These are phyloP conservation scores for Tetanocera ferruginea DNA, from an alignment of 2,888 invertebrate species.

Conservation along the genomic window DNA sequence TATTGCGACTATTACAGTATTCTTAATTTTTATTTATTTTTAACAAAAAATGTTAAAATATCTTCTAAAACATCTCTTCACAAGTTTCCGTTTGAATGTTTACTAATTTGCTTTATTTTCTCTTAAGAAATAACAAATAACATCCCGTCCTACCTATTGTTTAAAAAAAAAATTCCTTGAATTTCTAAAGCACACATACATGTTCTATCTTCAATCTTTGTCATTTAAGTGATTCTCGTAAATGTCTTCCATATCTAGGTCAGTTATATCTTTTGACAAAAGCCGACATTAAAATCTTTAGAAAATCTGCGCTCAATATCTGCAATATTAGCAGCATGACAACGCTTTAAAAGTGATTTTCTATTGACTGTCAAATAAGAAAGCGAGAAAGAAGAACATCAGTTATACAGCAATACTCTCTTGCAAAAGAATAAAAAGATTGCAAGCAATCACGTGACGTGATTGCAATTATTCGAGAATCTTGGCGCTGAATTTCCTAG, in stretches of 20 bases:
- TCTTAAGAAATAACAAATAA: too few species aligned
- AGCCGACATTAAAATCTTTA: neutral
- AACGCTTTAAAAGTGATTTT: constrained; percentile 20
- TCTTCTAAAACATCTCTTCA: too few species aligned
- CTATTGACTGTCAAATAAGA: constrained; percentile 21
- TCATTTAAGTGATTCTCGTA: too few species aligned
- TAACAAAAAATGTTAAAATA: too few species aligned
- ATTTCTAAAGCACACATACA: neutral
- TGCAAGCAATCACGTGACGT: constrained; percentile 3
- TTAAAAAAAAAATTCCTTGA: too few species aligned
- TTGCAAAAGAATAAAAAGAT: neutral
- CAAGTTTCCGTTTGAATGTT: too few species aligned
- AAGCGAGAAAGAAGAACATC: neutral
- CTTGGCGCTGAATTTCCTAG: neutral
- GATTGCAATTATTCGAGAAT: neutral
- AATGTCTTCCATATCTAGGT: neutral
- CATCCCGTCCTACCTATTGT: too few species aligned
- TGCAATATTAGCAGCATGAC: neutral
- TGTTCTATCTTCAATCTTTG: constrained; percentile 2
- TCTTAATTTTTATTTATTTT: too few species aligned
- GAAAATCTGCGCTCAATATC: neutral
- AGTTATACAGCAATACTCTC: neutral
- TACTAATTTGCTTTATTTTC: too few species aligned
- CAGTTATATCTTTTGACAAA: neutral
- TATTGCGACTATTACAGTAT: too few species aligned